A percentile compares a stretch with the other conserved stretches of the same genome.
These are phyloP conservation scores for Dendrocincla fuliginosa DNA, from an alignment of 2,797 vertebrate species.

Conservation along the genomic window DNA sequence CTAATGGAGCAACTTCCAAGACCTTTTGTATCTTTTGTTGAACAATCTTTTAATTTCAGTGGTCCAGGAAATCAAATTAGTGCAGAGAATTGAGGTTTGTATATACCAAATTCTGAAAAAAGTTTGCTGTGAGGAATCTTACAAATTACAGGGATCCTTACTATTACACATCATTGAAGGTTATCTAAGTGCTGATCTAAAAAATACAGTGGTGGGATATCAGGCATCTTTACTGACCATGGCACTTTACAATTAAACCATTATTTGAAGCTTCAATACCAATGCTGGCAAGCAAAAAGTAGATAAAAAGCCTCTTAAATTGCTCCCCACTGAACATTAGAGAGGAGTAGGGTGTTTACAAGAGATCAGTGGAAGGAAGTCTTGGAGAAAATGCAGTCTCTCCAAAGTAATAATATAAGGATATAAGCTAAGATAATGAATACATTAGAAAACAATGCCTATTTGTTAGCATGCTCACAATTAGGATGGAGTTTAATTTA, in stretches of 20 bases:
- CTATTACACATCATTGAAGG: not conserved
- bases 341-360: not conserved
- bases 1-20: not conserved
- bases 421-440: constrained; percentile 11
- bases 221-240: not conserved
- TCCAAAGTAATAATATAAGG: not conserved
- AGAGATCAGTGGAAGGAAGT: not conserved
- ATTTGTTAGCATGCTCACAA: constrained; percentile 23
- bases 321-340: not conserved
- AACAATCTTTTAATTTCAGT: not conserved
- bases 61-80: not conserved
- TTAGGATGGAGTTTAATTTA: constrained; percentile 13
- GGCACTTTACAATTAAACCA: not conserved
- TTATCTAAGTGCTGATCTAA: not conserved
- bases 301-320: not conserved
- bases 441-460: constrained; percentile 4
- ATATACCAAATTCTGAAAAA: not conserved
- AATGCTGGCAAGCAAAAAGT: not conserved
- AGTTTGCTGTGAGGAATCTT: not conserved
- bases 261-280: not conserved
- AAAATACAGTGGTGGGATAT: constrained; percentile 36
- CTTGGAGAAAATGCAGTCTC: not conserved
- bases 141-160: not conserved
- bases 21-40: not conserved
- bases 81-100: not conserved